Conservation (phyloP, 64 coral and sea anemone genomes). For the Dendrophyllia cribrosa region DNA sequence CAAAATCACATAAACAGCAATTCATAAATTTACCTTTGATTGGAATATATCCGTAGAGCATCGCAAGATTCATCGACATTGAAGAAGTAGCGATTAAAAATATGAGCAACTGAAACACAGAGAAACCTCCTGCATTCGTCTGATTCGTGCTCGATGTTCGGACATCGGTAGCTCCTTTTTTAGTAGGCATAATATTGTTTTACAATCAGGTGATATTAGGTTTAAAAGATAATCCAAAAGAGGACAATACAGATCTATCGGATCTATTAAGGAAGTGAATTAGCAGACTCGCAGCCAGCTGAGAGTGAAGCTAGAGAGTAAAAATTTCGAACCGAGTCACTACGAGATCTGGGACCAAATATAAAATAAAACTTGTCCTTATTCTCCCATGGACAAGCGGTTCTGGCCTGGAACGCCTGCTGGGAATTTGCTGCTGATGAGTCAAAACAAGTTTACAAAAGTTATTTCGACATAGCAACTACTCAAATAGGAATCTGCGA, state of each 20-base stretch:
- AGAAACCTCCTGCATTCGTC: conserved; percentile 40
- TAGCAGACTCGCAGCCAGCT: background rate
- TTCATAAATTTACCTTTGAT: conserved; percentile 75
- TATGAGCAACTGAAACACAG: conserved; percentile 88
- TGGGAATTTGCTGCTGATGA: conserved; percentile 26
- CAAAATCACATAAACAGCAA: conserved; percentile 12
- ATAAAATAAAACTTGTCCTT: background rate
- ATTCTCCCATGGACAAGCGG: conserved; percentile 18
- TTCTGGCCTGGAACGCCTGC: conserved; percentile 27
- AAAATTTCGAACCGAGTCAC: background rate
- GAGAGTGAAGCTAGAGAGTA: background rate
- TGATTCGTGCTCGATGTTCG: background rate
- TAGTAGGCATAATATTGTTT: conserved; percentile 19
- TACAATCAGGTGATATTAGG: background rate
- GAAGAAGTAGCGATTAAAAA: conserved; percentile 90
- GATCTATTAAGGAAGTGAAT: background rate
- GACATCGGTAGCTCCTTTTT: conserved; percentile 45
- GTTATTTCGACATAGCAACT: no score
- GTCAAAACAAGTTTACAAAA: no score
- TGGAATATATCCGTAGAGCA: conserved; percentile 82
- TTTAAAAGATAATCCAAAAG: background rate
- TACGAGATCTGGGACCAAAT: background rate
- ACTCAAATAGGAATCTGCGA: no score
- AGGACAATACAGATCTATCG: background rate
- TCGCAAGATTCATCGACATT: conserved; percentile 91